Evolutionary conservation across 2,888 invertebrate genomes (phyloP).

Genomic region (Parelbella ahira): DNA sequence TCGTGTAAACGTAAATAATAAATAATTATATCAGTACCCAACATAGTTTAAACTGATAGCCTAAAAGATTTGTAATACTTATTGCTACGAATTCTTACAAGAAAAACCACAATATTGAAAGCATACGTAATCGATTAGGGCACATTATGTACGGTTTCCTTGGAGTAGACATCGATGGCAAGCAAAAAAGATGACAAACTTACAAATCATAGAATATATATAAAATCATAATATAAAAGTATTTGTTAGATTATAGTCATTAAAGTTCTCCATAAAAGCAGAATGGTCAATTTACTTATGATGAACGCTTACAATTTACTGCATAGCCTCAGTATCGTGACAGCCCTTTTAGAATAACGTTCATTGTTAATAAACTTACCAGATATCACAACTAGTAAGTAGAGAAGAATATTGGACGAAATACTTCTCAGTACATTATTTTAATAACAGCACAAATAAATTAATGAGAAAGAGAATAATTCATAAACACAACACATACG

Average conservation of each 20-base stretch:
- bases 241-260: too few species aligned
- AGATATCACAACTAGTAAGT: constrained; percentile 8
- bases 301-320: constrained; percentile 59
- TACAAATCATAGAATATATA: background rate
- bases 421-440: constrained; percentile 56
- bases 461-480: constrained; percentile 37
- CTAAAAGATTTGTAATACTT: background rate
- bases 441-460: constrained; percentile 39
- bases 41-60: too few species aligned
- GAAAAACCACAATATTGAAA: constrained; percentile 7
- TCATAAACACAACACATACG: constrained; percentile 76
- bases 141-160: constrained; percentile 6
- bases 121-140: constrained; percentile 22
- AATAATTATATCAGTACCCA: too few species aligned
- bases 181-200: background rate
- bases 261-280: too few species aligned
- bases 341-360: too few species aligned
- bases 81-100: constrained; percentile 6
- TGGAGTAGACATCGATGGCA: background rate
- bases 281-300: too few species aligned
- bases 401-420: constrained; percentile 1
- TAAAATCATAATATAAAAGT: too few species aligned
- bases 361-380: constrained; percentile 19
- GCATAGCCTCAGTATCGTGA: constrained; percentile 26
- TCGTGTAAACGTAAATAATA: too few species aligned